Evolutionary conservation across 2,888 invertebrate species (phyloP).

Genomic region (Eupithecia abbreviata): DNA sequence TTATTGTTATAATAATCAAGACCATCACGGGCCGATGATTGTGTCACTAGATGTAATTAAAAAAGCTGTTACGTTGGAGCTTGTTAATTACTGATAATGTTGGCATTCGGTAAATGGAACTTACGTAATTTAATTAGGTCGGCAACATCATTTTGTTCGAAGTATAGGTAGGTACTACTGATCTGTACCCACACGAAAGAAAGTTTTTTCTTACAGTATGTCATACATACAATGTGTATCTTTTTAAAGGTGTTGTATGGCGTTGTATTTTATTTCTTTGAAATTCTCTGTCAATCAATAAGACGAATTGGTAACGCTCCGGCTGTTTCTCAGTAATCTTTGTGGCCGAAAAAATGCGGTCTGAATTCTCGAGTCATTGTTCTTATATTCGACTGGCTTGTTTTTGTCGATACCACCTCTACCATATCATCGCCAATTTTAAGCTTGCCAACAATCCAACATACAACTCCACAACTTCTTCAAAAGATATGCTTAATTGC

Average conservation of each 20-base stretch:
- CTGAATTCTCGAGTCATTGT: conserved; percentile 4
- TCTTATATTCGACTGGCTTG: not conserved
- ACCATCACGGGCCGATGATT: conserved; percentile 35
- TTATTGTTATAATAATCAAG: conserved; percentile 44
- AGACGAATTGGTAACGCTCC: not conserved
- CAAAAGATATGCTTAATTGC: not conserved
- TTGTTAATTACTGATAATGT: conserved; percentile 9
- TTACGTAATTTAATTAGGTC: conserved; percentile 3
- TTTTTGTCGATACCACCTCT: not conserved
- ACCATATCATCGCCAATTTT: not conserved
- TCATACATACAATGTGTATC: not conserved
- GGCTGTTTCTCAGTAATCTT: not conserved
- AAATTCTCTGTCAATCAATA: not conserved
- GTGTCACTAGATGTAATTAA: conserved; percentile 32
- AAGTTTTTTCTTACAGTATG: not conserved
- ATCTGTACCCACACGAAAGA: not conserved
- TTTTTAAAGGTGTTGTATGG: not conserved
- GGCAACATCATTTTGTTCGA: not conserved
- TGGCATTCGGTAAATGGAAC: not conserved
- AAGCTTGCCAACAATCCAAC: conserved; percentile 4
- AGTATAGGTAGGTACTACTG: not conserved
- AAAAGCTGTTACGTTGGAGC: conserved; percentile 23
- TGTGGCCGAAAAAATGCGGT: not conserved
- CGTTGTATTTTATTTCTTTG: not conserved
- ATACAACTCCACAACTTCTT: not conserved